Percentiles rank a stretch among this genome's conserved stretches.
Evolutionary conservation across 53 echinoderm and acorn worm species (phyloP).

Genomic region (Patiria pectinifera): DNA sequence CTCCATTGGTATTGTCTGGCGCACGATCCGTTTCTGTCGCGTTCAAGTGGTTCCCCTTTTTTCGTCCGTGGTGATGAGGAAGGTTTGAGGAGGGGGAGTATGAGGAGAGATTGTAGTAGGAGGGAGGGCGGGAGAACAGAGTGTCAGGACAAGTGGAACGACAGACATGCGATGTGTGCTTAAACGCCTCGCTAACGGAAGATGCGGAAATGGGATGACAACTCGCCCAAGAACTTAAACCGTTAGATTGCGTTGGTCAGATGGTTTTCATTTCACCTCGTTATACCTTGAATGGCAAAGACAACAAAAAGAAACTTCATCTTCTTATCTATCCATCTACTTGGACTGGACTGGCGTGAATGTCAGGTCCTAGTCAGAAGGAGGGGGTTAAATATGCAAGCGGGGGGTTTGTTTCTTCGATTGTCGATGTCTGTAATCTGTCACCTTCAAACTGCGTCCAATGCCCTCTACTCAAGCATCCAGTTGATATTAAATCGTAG

Average conservation of each 20-base stretch:
- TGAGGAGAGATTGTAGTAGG: neutral
- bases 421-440: slow-evolving; percentile 25
- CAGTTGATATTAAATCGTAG: slow-evolving; percentile 59
- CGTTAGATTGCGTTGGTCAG: neutral
- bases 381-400: neutral
- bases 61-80: slow-evolving; percentile 32
- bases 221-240: slow-evolving; percentile 24
- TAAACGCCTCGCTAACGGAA: slow-evolving; percentile 31
- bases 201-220: slow-evolving; percentile 46
- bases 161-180: slow-evolving; percentile 16
- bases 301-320: neutral
- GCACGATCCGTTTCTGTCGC: slow-evolving; percentile 56
- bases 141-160: slow-evolving; percentile 2
- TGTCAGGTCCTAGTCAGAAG: neutral
- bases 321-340: neutral
- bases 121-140: slow-evolving; percentile 2
- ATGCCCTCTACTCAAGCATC: slow-evolving; percentile 4
- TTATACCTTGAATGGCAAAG: neutral
- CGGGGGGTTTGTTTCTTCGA: slow-evolving; percentile 32
- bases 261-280: neutral
- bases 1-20: slow-evolving; percentile 46
- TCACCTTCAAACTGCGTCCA: slow-evolving; percentile 33
- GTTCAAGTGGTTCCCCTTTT: slow-evolving; percentile 10
- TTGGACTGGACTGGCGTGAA: neutral
- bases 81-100: neutral